Evolutionary conservation across 2,888 invertebrate species (phyloP).

Genomic region (Alloscopus bannaensis): DNA sequence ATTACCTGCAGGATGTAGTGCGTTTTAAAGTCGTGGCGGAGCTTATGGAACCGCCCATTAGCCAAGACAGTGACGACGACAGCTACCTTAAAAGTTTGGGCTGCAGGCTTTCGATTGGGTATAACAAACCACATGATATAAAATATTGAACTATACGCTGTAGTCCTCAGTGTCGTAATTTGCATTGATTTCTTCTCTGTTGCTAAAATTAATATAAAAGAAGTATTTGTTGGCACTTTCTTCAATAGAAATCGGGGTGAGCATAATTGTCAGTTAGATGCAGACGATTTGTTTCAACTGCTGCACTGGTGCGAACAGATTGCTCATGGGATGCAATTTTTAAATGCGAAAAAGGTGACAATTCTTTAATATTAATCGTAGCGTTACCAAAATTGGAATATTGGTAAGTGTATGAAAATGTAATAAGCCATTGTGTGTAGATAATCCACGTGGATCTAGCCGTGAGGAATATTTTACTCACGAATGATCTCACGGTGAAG

Average conservation of each 20-base stretch:
- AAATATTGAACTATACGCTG: too few species aligned
- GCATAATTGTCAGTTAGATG: too few species aligned
- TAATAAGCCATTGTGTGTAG: background rate
- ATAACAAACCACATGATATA: background rate
- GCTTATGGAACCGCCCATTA: background rate
- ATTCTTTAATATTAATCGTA: background rate
- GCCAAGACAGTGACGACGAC: background rate
- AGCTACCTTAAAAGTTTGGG: background rate
- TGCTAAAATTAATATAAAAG: too few species aligned
- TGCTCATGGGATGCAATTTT: slow-evolving; percentile 10
- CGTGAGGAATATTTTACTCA: slow-evolving; percentile 12
- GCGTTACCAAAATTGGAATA: background rate
- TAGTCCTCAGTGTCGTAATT: too few species aligned
- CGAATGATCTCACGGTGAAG: background rate
- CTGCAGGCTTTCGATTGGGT: background rate
- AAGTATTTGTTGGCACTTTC: too few species aligned
- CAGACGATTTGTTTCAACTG: background rate
- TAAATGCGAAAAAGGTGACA: background rate
- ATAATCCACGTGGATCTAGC: slow-evolving; percentile 33
- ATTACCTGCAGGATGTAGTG: too few species aligned
- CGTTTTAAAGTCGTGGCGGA: too few species aligned
- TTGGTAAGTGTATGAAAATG: background rate
- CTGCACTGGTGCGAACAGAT: slow-evolving; percentile 12
- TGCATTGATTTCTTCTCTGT: too few species aligned
- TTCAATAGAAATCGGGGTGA: too few species aligned